A percentile compares a stretch with the other conserved stretches of the same genome.
phyloP scores from a whole-genome alignment of 2,113 vertebrate species.

The Otus sunia region DNA sequence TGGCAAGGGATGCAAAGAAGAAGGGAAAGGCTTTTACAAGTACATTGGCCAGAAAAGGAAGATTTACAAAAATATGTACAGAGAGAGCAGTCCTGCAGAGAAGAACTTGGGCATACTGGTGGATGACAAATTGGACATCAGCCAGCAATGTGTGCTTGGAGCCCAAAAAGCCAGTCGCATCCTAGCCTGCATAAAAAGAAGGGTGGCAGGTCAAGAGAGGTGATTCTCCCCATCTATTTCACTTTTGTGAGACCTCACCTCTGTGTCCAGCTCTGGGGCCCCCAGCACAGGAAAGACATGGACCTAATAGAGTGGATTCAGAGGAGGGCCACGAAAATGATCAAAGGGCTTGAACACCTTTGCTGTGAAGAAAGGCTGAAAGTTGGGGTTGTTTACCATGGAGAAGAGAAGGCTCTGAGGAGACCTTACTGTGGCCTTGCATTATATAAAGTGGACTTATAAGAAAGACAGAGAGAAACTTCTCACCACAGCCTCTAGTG shows the following conservation, averaged over 20 bases:
- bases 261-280: not conserved
- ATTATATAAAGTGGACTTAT: not conserved
- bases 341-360: too few relatives aligned
- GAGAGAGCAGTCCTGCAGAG: not conserved
- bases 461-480: not conserved
- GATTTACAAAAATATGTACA: not conserved
- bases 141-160: not conserved
- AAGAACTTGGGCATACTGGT: not conserved
- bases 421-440: not conserved
- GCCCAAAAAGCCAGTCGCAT: too few relatives aligned
- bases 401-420: not conserved
- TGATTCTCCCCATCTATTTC: not conserved
- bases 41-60: not conserved
- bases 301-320: too few relatives aligned
- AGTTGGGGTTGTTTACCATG: not conserved
- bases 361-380: too few relatives aligned
- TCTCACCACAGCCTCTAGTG: not conserved
- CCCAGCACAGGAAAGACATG: not conserved
- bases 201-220: not conserved
- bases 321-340: too few relatives aligned
- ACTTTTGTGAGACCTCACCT: not conserved
- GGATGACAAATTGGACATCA: not conserved
- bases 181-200: not conserved
- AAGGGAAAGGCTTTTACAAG: not conserved
- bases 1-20: too few relatives aligned